Percentiles rank a stretch among this genome's conserved stretches.
Conservation (phyloP, 2,888 invertebrate species). For the Helicoverpa assulta region DNA sequence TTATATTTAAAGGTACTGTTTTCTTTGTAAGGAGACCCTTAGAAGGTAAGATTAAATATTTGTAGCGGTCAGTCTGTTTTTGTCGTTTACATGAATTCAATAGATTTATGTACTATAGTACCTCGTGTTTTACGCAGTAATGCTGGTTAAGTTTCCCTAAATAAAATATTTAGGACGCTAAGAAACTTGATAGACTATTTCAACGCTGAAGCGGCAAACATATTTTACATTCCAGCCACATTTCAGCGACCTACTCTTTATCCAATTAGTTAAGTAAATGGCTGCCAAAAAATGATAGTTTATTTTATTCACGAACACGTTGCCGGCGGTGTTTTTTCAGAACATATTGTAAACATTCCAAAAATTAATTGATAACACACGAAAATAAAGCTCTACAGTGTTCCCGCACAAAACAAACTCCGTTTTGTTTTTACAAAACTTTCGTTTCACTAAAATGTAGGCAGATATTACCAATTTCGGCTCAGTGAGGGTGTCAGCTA, state of each 20-base stretch:
- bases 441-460: conserved; percentile 71
- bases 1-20: conserved; percentile 47
- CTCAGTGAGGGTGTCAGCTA: conserved; percentile 83
- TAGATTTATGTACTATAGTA: not conserved
- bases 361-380: conserved; percentile 2
- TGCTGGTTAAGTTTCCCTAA: too few relatives aligned
- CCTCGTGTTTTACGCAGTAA: not conserved
- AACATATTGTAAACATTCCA: conserved; percentile 8
- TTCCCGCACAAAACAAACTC: conserved; percentile 27
- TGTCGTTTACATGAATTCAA: conserved; percentile 27
- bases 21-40: conserved; percentile 30
- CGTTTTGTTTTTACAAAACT: conserved; percentile 44
- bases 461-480: conserved; percentile 79
- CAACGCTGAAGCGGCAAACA: too few relatives aligned
- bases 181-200: too few relatives aligned
- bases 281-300: not conserved
- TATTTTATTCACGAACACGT: not conserved
- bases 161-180: too few relatives aligned
- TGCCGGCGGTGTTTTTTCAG: not conserved
- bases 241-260: not conserved
- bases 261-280: not conserved
- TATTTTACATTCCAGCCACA: not conserved
- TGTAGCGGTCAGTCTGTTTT: conserved; percentile 16
- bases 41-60: conserved; percentile 36
- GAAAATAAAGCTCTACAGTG: conserved; percentile 11